These are phyloP conservation scores for Agelas oroides DNA, from an alignment of 37 sponge, comb jelly and placozoan species.

Conservation along the genomic window DNA sequence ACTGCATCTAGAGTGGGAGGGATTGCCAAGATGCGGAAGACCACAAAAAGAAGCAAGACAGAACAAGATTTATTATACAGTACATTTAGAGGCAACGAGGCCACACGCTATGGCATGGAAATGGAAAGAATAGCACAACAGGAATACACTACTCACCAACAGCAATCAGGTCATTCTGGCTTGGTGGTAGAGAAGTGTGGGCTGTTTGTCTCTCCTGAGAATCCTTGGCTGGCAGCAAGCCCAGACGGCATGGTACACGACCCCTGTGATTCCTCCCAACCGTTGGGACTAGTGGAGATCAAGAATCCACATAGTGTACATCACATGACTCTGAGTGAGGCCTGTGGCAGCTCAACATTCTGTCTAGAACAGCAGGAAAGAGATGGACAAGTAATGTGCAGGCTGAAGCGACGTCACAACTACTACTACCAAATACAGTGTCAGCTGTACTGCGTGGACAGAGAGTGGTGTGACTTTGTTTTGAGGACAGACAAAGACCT, in stretches of 20 bases:
- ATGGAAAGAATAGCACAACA: conserved; percentile 11
- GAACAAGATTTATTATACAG: conserved; percentile 43
- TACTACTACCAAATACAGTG: conserved; percentile 55
- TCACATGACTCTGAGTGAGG: conserved; percentile 9
- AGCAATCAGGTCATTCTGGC: conserved; percentile 3
- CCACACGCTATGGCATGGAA: conserved; percentile 41
- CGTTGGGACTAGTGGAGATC: conserved; percentile 33
- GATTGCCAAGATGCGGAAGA: not conserved
- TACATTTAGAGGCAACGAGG: conserved; percentile 45
- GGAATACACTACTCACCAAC: conserved; percentile 11
- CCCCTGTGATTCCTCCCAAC: conserved; percentile 22
- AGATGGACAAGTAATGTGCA: not conserved
- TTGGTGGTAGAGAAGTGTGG: conserved; percentile 15
- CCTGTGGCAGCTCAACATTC: not conserved
- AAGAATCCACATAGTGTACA: conserved; percentile 41
- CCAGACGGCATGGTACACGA: conserved; percentile 36
- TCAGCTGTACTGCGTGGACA: conserved; percentile 37
- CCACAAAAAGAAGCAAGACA: conserved; percentile 24
- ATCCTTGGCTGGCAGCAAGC: conserved; percentile 49
- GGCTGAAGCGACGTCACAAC: conserved; percentile 39
- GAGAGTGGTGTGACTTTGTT: conserved; percentile 61
- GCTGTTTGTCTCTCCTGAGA: conserved; percentile 2
- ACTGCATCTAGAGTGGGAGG: conserved; percentile 16
- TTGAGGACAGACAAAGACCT: conserved; percentile 42
- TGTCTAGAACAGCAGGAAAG: not conserved